Evolutionary conservation across 2,888 invertebrate species (phyloP), one percentile per base, ranked within the genome.

Genomic region (Glaucopsyche alexis): DNA sequence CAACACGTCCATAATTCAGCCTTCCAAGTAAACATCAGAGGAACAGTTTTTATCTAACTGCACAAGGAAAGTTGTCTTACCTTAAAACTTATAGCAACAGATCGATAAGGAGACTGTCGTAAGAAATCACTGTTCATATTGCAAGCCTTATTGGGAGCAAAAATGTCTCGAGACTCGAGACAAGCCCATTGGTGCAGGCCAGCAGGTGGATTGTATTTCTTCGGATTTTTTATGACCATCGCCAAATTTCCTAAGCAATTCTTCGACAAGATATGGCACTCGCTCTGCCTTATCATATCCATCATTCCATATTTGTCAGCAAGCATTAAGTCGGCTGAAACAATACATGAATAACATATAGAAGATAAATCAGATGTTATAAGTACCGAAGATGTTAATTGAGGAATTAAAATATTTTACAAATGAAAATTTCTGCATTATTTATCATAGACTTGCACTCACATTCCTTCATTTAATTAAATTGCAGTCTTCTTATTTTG

Each of bases 61-160:
- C 73, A 85, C 84, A 91, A 88, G 91, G 91, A 90, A 91, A 90
- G 90, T 87, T 87, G 90, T 76, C 82, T 74, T 74, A 80, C 90
- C 90, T 86, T 91, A 89, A 60, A 71, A 67, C 50, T 38, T 29
- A 72, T 84, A 82, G 72, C 74, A 74, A 79, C 77, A 74, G 74
- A 74, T 77, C 76, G 78, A 79, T 78, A 81, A 81, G 76, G 78
- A 81, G 81, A 83, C 86, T 84, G 84, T 86, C 86, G 86, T 83
- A 90, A 91, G 91, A 91, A 91, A 91, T 90, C 89, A 87, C 86
- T 84, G 89, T 79, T 80, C 84, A 85, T 85, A 83, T 85, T 83
- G 75, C 78, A 71, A 71, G 49, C 91, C 90, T 81, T 91, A 87
- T 89, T 87, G 81, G 87, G 89, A 75, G 77, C 81, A 84, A 85